phyloP scores from a whole-genome alignment of 2,113 vertebrate species.

The Rhinolophus sinicus region DNA sequence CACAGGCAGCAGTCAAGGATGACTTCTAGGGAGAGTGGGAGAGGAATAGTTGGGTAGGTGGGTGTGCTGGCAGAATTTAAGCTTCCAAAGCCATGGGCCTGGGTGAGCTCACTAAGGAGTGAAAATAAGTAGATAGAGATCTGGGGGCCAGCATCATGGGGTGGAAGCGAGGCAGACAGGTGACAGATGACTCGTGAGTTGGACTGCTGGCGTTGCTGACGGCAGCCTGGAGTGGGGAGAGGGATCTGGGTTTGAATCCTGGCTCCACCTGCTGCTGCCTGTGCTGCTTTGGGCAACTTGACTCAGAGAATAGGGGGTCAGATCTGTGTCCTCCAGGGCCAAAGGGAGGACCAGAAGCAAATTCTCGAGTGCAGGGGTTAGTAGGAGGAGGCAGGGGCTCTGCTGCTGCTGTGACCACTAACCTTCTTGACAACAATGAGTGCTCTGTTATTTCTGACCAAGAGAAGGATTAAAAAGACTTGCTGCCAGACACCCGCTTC shows the following conservation, averaged over 20 bases:
- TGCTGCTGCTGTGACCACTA: not conserved
- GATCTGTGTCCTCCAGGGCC: not conserved
- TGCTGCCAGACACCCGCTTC: not conserved
- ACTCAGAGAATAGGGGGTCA: not conserved
- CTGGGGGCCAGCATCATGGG: not conserved
- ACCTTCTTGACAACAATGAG: not conserved
- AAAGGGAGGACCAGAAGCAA: not conserved
- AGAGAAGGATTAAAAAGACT: not conserved
- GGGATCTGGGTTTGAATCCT: not conserved
- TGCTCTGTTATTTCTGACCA: not conserved
- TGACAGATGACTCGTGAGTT: not conserved
- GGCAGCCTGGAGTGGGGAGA: rapidly evolving
- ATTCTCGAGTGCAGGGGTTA: not conserved
- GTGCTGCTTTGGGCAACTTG: not conserved
- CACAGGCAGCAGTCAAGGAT: not conserved
- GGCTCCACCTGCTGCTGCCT: not conserved
- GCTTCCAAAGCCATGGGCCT: not conserved
- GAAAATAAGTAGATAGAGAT: not conserved
- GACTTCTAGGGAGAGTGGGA: not conserved
- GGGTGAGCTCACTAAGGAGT: not conserved
- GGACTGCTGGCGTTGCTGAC: not conserved
- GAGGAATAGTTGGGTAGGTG: not conserved
- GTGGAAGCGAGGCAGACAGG: not conserved
- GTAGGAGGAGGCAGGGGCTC: not conserved
- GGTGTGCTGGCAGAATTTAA: not conserved